Evolutionary conservation across 2,113 vertebrate genomes (phyloP).

Genomic region (Syngnathus floridae): DNA sequence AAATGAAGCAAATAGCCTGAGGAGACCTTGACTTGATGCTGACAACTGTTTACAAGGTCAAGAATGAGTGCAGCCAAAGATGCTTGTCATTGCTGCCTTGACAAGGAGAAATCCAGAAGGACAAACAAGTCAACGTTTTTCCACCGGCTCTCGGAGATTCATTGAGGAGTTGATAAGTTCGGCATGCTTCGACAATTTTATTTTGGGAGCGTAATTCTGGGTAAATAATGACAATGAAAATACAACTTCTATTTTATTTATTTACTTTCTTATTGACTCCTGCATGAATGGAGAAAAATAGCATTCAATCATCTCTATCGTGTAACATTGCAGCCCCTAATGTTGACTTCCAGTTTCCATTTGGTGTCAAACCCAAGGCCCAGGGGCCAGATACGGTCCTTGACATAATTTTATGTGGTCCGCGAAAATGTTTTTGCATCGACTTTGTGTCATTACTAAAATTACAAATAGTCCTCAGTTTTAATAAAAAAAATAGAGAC

Average conservation of each 20-base stretch:
- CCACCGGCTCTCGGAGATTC: not conserved
- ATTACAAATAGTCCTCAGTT: too few relatives aligned
- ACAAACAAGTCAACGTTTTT: not conserved
- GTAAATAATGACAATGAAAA: too few relatives aligned
- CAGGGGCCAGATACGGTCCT: too few relatives aligned
- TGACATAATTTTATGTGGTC: too few relatives aligned
- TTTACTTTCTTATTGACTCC: not conserved
- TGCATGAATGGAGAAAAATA: not conserved
- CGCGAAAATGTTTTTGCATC: too few relatives aligned
- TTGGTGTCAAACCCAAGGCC: conserved; percentile 2
- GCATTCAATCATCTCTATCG: not conserved
- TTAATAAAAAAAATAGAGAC: too few relatives aligned
- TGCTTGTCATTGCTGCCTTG: not conserved
- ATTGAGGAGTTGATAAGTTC: not conserved
- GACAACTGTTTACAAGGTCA: not conserved
- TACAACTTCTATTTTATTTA: too few relatives aligned
- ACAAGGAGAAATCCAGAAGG: not conserved
- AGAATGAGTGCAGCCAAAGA: not conserved
- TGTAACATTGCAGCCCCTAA: not conserved
- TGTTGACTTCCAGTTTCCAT: conserved; percentile 6
- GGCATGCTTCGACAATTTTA: not conserved
- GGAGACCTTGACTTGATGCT: not conserved
- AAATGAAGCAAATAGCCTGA: not conserved
- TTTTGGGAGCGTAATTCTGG: not conserved
- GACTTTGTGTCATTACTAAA: too few relatives aligned